Conservation (phyloP, 2,113 vertebrate genomes). For the Crypturellus undulatus region DNA sequence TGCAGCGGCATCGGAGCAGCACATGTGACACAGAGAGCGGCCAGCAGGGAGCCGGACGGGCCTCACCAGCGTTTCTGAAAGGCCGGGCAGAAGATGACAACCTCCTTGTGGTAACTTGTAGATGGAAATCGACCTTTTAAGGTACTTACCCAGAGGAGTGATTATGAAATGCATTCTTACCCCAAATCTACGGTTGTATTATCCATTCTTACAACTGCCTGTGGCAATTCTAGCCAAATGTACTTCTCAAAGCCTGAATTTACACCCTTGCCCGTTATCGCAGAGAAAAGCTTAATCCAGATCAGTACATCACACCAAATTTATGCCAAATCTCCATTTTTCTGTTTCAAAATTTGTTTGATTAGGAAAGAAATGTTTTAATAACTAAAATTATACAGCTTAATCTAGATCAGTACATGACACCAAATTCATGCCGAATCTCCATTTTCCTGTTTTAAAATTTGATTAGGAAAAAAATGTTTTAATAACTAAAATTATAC, state of each 20-base stretch:
- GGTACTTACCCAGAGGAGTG: not conserved
- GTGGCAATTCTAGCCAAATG: not conserved
- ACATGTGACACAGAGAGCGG: rapidly evolving
- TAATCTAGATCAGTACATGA: too few relatives aligned
- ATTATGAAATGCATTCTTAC: not conserved
- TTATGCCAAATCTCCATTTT: not conserved
- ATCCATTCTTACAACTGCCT: not conserved
- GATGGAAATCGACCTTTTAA: not conserved
- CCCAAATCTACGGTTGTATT: not conserved
- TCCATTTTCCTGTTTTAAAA: not conserved
- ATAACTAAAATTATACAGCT: not conserved
- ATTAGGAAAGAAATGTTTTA: not conserved
- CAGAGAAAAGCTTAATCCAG: not conserved
- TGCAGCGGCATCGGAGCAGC: not conserved
- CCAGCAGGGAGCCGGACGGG: not conserved
- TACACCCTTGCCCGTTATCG: not conserved
- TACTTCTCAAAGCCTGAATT: not conserved
- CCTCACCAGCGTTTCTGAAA: not conserved
- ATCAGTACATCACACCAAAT: not conserved
- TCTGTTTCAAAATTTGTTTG: not conserved
- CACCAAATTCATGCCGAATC: not conserved
- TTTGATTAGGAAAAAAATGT: not conserved
- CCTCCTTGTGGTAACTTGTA: not conserved
- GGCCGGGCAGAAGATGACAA: not conserved
- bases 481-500: not conserved